Base-by-base conservation (phyloP, 2,113 vertebrate species). In the Otocyon megalotis region DNA sequence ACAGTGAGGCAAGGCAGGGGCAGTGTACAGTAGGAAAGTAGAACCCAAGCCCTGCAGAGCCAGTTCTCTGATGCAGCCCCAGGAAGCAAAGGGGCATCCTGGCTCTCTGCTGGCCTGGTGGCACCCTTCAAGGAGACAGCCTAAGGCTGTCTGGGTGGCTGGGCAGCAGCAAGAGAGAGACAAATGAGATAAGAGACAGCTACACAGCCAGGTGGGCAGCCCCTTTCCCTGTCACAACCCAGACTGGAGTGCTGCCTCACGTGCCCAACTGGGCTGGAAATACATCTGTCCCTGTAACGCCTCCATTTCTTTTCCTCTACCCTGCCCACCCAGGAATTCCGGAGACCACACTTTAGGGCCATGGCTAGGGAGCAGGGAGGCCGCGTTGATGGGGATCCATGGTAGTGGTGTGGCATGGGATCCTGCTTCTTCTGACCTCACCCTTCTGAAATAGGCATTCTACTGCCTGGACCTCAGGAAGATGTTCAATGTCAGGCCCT, bases 341-440 rank as follows among this genome's bases (percentile, higher is more conserved):
- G 11, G n/a, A 6, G 79, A 16, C 74, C 32, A 9, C 3, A 28
- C 1, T 37, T 5, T 50, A 22, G 54, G 16, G 32, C 20, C 1
- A 0, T 17, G 1, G 32, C 15, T 12, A 12, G 28, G 54, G 24
- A 6, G 43, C 2, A 1, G 32, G 32, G 48, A 65, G 35, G 16
- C 50, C 35, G 10, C 32, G 7, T n/a, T 19, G 32, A 7, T 13
- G 13, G 54, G 43, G 50, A 14, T 19, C 16, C 11, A 9, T 26
- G 12, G 9, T 53, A 48, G 28, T 74, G 43, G 19, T 54, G 7
- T 26, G 24, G 30, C 35, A 17, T 28, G 1, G 0, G 0, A 50
- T 15, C 30, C 80, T 82, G 77, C n/a, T 43, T 58, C 37, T 10
- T 83, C 24, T 12, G 1, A 8, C 58, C 11, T 86, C 63, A 26